These are phyloP conservation scores for Poecilia wingei DNA, from an alignment of 2,797 vertebrate species.

Conservation along the genomic window DNA sequence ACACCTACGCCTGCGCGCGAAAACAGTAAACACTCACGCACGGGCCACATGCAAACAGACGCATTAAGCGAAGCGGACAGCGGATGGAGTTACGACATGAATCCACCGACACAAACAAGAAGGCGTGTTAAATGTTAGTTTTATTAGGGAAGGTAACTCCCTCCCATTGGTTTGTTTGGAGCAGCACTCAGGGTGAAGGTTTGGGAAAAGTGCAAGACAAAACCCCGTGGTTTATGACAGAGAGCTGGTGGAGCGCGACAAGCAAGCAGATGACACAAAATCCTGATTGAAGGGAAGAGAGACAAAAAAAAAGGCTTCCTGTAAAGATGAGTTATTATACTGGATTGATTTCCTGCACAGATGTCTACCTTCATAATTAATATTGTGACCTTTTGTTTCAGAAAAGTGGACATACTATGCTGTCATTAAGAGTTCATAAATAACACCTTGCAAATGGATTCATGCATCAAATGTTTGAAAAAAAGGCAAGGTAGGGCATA, in stretches of 20 bases:
- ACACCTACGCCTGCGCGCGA: conserved; percentile 39
- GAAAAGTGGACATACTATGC: not conserved
- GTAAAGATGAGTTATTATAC: not conserved
- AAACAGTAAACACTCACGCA: conserved; percentile 10
- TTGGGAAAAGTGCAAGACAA: conserved; percentile 39
- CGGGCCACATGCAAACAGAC: conserved; percentile 16
- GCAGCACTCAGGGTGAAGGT: conserved; percentile 37
- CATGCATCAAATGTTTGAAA: not conserved
- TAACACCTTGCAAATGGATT: not conserved
- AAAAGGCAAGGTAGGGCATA: not conserved
- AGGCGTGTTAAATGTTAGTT: conserved; percentile 49
- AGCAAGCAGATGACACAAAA: conserved; percentile 9
- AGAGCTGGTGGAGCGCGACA: conserved; percentile 19
- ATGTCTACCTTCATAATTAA: conserved; percentile 5
- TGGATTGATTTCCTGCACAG: not conserved
- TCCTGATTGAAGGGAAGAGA: conserved; percentile 4
- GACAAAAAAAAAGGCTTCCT: conserved; percentile 9
- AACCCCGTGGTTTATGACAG: conserved; percentile 65
- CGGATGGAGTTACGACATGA: conserved; percentile 44
- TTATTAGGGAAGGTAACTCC: conserved; percentile 48
- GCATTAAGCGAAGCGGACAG: conserved; percentile 28
- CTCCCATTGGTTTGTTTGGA: conserved; percentile 45
- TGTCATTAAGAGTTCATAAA: not conserved
- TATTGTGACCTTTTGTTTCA: conserved; percentile 16
- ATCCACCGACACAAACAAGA: conserved; percentile 25